Evolutionary conservation across 2,113 vertebrate genomes (phyloP), one percentile per base, ranked within the genome.

Genomic region (Malurus elegans): DNA sequence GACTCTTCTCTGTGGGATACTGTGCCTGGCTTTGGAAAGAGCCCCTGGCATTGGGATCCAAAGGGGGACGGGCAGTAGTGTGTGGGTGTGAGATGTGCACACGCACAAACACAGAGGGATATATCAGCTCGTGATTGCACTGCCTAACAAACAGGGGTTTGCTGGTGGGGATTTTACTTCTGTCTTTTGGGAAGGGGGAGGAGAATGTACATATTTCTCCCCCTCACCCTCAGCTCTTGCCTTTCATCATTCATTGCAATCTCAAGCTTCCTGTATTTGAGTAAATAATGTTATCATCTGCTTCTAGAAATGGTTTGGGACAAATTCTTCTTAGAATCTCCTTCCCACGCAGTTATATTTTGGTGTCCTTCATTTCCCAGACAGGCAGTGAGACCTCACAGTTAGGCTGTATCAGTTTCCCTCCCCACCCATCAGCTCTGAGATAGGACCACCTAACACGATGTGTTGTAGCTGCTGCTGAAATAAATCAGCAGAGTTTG

Each of bases 271-370:
- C 93, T 92, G 89, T 92, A 89, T 94, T 97, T 95, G 95, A 94
- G 95, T 96, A 98, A 97, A 96, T 97, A 95, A 95, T 93, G 92
- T 96, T 96, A 97, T 97, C 96, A 96, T 97, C 89, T 95, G 66
- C 98, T 98, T 97, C 94, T 93, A 97, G 96, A 97, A 97, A 96
- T 79, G 91, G 82, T 89, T 95, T 96, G 86, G 83, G 90, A 95
- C 95, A 93, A 94, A 91, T 95, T 97, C 95, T 97, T 96, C 97
- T 98, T 96, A 95, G 96, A 98, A 98, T 38, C 91, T 71, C 67
- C 93, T 97, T 97, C 96, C 95, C 95, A 97, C 90, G n/a, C 91
- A 84, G 95, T 96, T 96, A 36, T 95, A 94, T 96, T 97, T 97
- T 20, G 53, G 79, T 96, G 64, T 93, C 80, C 73, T 83, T 90